Base-by-base conservation (phyloP, 2,888 invertebrate species). In the Lochmaea capreae region DNA sequence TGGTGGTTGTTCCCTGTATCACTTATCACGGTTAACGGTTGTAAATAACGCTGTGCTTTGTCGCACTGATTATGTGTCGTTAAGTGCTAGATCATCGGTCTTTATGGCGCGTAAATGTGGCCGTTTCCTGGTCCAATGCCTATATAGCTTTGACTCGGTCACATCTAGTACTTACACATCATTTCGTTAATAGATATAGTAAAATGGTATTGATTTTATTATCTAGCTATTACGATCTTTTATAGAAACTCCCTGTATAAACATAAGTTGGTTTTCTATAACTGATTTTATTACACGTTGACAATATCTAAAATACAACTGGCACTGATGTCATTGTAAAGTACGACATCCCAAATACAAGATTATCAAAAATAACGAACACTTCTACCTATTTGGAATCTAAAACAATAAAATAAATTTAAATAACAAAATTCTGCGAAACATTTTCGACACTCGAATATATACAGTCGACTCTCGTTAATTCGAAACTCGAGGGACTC, bases 31-130 rank as follows among this genome's bases (percentile, higher is more conserved):
- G 79, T 77, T 78, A 82, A 83, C 81, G 79, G 79, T 77, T 78
- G 83, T 83, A 83, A 83, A 83, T 82, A 83, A 82, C 82, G 79
- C 76, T 76, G 78, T 77, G 83, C 82, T 83, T 83, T 84, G 83
- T 84, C 79, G 81, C 79, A 72, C 81, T 83, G 84, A 84, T 84
- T 84, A 82, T 79, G 79, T 82, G 83, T 82, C 83, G 83, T 84
- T 84, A 81, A 82, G 82, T 80, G 81, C 78, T 81, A 81, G 83
- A 84, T 84, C 82, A 83, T 84, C 83, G 82, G 79, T 82, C 81
- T 85, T 85, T 84, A 85, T 84, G 84, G 84, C 79, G 84, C 81
- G 84, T 83, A 83, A 84, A 85, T 77, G 76, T 73, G 65, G 76
- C 77, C 71, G 77, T 78, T 79, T 76, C 73, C 73, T 73, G 75